Percentiles rank a stretch among this genome's conserved stretches.
phyloP scores from a whole-genome alignment of 1,140 invertebrate species.

The Megalonaias nervosa region DNA sequence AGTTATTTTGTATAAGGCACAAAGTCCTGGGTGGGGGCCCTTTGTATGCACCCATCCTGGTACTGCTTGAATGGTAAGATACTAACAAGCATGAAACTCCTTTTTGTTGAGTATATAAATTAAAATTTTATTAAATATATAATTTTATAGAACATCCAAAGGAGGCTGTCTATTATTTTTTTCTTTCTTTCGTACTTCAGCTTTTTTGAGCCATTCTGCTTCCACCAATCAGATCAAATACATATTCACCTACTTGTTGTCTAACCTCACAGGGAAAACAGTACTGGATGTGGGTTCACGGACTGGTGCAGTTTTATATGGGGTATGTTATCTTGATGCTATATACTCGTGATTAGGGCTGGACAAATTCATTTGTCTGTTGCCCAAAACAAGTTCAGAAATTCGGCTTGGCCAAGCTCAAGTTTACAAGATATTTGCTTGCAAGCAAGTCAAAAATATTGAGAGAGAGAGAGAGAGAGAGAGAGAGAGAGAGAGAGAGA shows the following conservation, averaged over 20 bases:
- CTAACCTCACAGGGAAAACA: slow-evolving; percentile 76
- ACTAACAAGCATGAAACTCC: not conserved
- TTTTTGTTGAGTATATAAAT: not conserved
- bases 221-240: slow-evolving; percentile 77
- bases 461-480: too few species aligned
- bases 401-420: too few species aligned
- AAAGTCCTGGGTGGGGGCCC: too few species aligned
- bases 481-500: too few species aligned
- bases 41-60: not conserved
- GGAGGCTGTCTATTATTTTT: not conserved
- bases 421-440: too few species aligned
- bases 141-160: not conserved
- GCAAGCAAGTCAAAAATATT: too few species aligned
- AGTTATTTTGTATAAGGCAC: too few species aligned
- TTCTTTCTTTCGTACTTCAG: slow-evolving; percentile 65
- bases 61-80: not conserved
- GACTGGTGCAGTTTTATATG: slow-evolving; percentile 80
- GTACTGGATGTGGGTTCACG: slow-evolving; percentile 82
- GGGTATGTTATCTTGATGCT: slow-evolving; percentile 70
- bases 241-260: slow-evolving; percentile 78
- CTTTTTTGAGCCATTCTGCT: slow-evolving; percentile 80
- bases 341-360: too few species aligned
- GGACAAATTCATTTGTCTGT: too few species aligned
- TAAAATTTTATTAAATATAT: not conserved
- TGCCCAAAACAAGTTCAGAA: too few species aligned